A percentile compares a stretch with the other conserved stretches of the same genome.
These are phyloP conservation scores for Auanema freiburgensis DNA, from an alignment of 2,888 invertebrate genomes.

Conservation along the genomic window DNA sequence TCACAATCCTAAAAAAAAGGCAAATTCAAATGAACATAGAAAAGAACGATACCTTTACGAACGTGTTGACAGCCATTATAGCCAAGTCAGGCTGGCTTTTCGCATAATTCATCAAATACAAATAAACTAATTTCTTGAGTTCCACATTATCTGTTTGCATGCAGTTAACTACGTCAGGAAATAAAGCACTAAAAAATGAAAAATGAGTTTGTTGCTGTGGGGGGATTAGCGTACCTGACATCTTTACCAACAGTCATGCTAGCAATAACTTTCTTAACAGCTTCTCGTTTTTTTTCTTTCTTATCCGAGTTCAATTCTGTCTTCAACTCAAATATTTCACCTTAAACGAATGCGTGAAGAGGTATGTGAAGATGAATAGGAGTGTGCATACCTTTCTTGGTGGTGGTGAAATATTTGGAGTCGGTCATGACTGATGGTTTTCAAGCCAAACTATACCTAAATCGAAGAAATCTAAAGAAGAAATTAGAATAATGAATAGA, in stretches of 20 bases:
- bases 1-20: slow-evolving; percentile 83
- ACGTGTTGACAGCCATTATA: slow-evolving; percentile 99
- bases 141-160: slow-evolving; percentile 99
- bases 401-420: slow-evolving; percentile 98
- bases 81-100: slow-evolving; percentile 99
- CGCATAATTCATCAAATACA: slow-evolving; percentile 99
- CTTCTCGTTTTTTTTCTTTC: slow-evolving; percentile 98
- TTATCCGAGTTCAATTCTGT: slow-evolving; percentile 96
- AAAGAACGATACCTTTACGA: slow-evolving; percentile 81
- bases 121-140: slow-evolving; percentile 94
- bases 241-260: slow-evolving; percentile 99
- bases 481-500: background rate
- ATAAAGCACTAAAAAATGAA: slow-evolving; percentile 74
- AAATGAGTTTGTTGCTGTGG: background rate
- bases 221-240: slow-evolving; percentile 74
- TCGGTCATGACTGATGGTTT: slow-evolving; percentile 79
- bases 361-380: background rate
- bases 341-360: slow-evolving; percentile 57
- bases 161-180: slow-evolving; percentile 99
- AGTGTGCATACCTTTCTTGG: slow-evolving; percentile 78
- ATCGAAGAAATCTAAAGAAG: background rate
- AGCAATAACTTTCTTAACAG: slow-evolving; percentile 99
- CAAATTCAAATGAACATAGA: slow-evolving; percentile 1
- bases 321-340: slow-evolving; percentile 98
- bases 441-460: background rate